Conservation (phyloP, 2,888 invertebrate species). For the Thymelicus sylvestris region DNA sequence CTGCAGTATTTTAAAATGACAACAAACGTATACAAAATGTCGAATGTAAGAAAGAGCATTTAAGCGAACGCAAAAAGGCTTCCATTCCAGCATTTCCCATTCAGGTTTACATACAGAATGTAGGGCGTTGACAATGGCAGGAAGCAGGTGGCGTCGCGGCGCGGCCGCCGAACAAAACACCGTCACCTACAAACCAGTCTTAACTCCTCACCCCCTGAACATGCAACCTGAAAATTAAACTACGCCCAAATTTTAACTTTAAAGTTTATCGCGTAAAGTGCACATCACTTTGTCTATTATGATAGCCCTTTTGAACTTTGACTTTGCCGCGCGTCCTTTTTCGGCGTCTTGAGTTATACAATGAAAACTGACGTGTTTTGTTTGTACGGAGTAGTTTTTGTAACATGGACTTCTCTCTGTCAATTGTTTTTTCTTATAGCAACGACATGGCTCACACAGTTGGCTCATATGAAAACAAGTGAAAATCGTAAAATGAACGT, state of each 20-base stretch:
- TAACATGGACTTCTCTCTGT: slow-evolving; percentile 40
- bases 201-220: slow-evolving; percentile 47
- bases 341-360: slow-evolving; percentile 47
- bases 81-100: slow-evolving; percentile 6
- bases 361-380: slow-evolving; percentile 46
- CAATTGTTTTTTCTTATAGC: too few species aligned
- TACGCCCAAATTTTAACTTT: slow-evolving; percentile 53
- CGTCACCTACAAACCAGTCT: slow-evolving; percentile 66
- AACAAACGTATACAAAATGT: neutral
- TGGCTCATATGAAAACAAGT: too few species aligned
- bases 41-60: slow-evolving; percentile 23
- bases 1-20: too few species aligned
- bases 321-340: slow-evolving; percentile 64
- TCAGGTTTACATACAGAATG: slow-evolving; percentile 24
- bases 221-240: slow-evolving; percentile 44
- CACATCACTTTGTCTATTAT: slow-evolving; percentile 40
- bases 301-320: slow-evolving; percentile 59
- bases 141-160: slow-evolving; percentile 33
- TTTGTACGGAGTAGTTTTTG: slow-evolving; percentile 48
- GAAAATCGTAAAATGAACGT: too few species aligned
- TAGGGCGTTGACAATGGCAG: slow-evolving; percentile 34
- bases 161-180: slow-evolving; percentile 54
- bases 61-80: slow-evolving; percentile 23
- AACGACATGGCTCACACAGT: too few species aligned
- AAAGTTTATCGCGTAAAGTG: slow-evolving; percentile 44